Conservation (phyloP, 1,140 invertebrate species). For the Venturia canescens region DNA sequence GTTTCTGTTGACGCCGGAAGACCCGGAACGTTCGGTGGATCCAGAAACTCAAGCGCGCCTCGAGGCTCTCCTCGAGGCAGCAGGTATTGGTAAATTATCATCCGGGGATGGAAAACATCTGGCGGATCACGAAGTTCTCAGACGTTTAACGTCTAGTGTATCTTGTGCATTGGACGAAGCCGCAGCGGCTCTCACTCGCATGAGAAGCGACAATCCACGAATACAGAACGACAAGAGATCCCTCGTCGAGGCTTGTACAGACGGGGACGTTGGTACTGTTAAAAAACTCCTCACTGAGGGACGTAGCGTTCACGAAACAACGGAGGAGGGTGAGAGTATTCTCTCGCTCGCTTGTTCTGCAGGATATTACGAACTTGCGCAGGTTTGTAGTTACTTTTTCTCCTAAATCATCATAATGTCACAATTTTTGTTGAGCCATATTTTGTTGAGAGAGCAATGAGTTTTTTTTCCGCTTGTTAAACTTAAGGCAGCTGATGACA, state of each 20-base stretch:
- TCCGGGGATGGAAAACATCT: constrained; percentile 88
- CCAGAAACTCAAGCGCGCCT: constrained; percentile 92
- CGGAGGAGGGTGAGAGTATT: constrained; percentile 94
- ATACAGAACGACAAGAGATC: constrained; percentile 80
- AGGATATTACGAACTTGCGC: constrained; percentile 95
- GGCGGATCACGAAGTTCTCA: constrained; percentile 88
- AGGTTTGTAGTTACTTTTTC: constrained; percentile 78
- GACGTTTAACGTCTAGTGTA: constrained; percentile 91
- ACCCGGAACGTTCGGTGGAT: constrained; percentile 88
- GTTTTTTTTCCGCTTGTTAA: too few relatives aligned
- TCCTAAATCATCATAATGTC: neutral
- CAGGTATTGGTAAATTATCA: constrained; percentile 85
- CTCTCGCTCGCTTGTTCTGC: constrained; percentile 95
- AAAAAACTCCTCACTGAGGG: constrained; percentile 93
- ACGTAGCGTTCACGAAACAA: constrained; percentile 92
- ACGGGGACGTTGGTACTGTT: constrained; percentile 94
- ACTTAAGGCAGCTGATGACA: too few relatives aligned
- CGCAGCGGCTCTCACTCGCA: constrained; percentile 94
- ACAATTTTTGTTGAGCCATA: too few relatives aligned
- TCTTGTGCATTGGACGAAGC: constrained; percentile 97
- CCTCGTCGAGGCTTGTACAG: constrained; percentile 92
- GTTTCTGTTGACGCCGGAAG: constrained; percentile 87
- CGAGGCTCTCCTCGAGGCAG: constrained; percentile 92
- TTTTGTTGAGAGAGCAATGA: too few relatives aligned
- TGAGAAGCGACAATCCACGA: constrained; percentile 89